These are phyloP conservation scores for Chironomus riparius DNA, from an alignment of 2,888 invertebrate species.

Conservation along the genomic window DNA sequence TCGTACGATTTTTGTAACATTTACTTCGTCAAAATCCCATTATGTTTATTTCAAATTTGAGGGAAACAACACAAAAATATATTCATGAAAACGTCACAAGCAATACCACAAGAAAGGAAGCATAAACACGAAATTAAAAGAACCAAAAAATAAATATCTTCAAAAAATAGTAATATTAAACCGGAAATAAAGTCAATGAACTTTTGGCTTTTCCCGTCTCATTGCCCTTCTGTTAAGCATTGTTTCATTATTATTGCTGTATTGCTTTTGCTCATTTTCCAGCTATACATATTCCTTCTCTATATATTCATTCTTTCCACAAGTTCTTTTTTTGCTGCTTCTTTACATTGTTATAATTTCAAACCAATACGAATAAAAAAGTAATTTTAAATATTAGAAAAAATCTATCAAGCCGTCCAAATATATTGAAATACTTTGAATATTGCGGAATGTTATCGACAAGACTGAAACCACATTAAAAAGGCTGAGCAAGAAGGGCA, in stretches of 20 bases:
- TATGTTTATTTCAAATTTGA: background rate
- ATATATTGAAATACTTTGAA: too few relatives aligned
- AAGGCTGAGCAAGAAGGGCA: background rate
- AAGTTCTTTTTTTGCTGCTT: background rate
- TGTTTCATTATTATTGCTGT: conserved; percentile 15
- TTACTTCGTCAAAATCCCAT: background rate
- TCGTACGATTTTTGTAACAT: conserved; percentile 3
- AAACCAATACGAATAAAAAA: background rate
- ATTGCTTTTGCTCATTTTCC: conserved; percentile 5
- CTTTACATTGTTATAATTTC: background rate
- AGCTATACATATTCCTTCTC: background rate
- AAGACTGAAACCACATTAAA: too few relatives aligned
- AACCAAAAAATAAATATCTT: background rate
- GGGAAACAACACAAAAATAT: too few relatives aligned
- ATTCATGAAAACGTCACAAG: background rate
- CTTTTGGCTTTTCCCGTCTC: conserved; percentile 26
- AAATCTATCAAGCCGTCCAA: too few relatives aligned
- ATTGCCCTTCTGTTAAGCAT: conserved; percentile 9
- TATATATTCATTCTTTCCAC: background rate
- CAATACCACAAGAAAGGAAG: background rate
- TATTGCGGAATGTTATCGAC: too few relatives aligned
- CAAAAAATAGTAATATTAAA: conserved; percentile 24
- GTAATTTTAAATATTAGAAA: too few relatives aligned
- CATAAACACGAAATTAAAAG: conserved; percentile 1
- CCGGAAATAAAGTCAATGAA: conserved; percentile 28